These are phyloP conservation scores for Eutrigla gurnardus DNA, from an alignment of 2,797 vertebrate species.

Conservation along the genomic window DNA sequence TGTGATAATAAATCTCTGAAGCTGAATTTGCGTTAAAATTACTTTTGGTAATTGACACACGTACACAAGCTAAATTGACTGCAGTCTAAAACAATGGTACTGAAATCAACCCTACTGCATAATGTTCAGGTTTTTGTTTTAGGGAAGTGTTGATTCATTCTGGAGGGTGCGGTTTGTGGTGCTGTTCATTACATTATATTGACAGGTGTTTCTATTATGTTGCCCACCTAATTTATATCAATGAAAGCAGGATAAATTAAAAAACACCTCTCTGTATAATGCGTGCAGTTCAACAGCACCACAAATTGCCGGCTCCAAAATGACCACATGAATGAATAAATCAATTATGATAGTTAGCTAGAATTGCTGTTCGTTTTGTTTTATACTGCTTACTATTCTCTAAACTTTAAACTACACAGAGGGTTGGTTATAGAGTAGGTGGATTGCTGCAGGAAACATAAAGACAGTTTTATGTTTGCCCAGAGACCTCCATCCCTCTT, in stretches of 20 bases:
- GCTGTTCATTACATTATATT: not conserved
- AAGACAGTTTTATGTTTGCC: slow-evolving; percentile 9
- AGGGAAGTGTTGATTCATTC: not conserved
- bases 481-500: slow-evolving; percentile 7
- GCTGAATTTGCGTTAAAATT: not conserved
- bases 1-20: not conserved
- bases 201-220: not conserved
- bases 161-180: not conserved
- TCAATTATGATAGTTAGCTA: not conserved
- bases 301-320: not conserved
- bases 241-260: not conserved
- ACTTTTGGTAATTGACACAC: not conserved
- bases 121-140: not conserved
- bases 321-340: not conserved
- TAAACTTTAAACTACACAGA: not conserved
- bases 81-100: not conserved
- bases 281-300: not conserved
- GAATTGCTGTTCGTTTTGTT: not conserved
- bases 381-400: not conserved
- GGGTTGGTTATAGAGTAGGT: not conserved
- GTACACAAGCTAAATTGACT: too few species aligned
- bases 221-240: not conserved
- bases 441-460: slow-evolving; percentile 7
- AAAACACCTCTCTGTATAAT: not conserved
- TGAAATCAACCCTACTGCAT: too few species aligned